Conservation (phyloP, 2,113 vertebrate genomes). For the Gopherus flavomarginatus region DNA sequence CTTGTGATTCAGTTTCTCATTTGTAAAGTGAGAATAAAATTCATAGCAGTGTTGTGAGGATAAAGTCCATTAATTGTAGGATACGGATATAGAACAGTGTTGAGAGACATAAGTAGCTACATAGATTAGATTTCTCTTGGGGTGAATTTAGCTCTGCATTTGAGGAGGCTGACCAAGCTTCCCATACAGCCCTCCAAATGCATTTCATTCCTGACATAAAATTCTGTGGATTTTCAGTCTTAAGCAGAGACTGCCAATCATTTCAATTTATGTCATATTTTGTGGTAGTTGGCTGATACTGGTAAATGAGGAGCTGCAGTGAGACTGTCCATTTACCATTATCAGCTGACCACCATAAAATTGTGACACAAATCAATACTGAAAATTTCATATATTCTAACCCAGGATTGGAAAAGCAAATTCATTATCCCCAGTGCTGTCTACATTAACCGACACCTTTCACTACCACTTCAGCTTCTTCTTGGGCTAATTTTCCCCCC, state of each 20-base stretch:
- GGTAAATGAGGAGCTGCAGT: no score
- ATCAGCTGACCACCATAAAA: no score
- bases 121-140: no score
- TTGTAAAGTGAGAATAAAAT: not conserved
- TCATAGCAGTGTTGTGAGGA: not conserved
- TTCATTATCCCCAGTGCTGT: no score
- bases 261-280: not conserved
- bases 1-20: not conserved
- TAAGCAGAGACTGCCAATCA: not conserved
- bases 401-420: no score
- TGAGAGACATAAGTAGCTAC: not conserved
- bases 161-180: not conserved
- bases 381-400: no score
- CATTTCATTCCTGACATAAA: not conserved
- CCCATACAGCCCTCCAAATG: not conserved
- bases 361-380: no score
- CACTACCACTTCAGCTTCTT: no score
- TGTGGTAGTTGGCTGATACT: no score
- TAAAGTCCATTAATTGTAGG: not conserved
- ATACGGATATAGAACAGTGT: not conserved
- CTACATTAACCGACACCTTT: no score
- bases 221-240: not conserved
- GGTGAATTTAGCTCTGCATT: not conserved
- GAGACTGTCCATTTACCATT: no score
- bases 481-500: no score